Conservation (phyloP, 2,888 invertebrate genomes). For the Oscheius myriophilus region DNA sequence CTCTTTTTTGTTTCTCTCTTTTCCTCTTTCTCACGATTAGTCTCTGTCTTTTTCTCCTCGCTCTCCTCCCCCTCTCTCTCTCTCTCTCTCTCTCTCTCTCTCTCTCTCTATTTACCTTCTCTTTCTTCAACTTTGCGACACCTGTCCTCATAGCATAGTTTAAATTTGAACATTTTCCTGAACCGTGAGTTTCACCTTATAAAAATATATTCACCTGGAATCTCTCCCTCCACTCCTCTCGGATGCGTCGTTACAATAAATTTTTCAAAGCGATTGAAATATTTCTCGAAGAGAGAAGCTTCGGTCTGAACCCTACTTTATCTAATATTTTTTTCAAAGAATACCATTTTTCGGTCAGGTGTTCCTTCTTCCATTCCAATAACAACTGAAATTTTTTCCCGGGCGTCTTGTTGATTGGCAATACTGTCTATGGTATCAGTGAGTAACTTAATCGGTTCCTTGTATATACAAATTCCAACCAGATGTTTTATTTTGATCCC, state of each 20-base stretch:
- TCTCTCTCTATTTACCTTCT: constrained; percentile 31
- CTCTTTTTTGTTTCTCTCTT: background rate
- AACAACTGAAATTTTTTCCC: constrained; percentile 54
- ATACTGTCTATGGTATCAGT: constrained; percentile 61
- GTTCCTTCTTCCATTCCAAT: constrained; percentile 65
- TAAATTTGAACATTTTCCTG: constrained; percentile 61
- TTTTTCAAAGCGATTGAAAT: constrained; percentile 55
- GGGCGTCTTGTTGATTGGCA: constrained; percentile 55
- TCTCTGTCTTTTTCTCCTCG: background rate
- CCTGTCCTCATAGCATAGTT: constrained; percentile 60
- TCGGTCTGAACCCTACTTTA: constrained; percentile 18
- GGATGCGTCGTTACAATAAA: constrained; percentile 65
- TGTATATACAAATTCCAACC: constrained; percentile 57
- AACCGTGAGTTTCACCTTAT: background rate
- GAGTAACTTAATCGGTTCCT: constrained; percentile 59
- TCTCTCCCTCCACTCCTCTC: constrained; percentile 59
- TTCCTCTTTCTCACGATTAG: too few species aligned
- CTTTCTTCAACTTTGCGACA: constrained; percentile 49
- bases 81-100: background rate
- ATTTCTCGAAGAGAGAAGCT: constrained; percentile 44
- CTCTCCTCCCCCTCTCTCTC: too few species aligned
- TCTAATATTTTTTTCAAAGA: background rate
- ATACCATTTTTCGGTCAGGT: constrained; percentile 59
- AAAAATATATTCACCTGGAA: constrained; percentile 47
- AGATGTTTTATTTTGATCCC: constrained; percentile 48